Percentiles rank a stretch among this genome's conserved stretches.
Evolutionary conservation across 2,113 vertebrate genomes (phyloP).

Genomic region (Carlito syrichta): DNA sequence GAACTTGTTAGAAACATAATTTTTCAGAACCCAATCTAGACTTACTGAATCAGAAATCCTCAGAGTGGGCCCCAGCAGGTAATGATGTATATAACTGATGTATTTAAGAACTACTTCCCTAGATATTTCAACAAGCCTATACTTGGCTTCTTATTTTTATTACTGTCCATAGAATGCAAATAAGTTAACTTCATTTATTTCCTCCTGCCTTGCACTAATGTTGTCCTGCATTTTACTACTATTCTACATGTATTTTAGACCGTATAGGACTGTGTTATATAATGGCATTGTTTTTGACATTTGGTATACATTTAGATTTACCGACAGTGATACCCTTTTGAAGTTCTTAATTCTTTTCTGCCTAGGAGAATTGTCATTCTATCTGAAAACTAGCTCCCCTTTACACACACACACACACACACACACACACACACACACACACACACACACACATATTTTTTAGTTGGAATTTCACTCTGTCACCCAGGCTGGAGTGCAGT

Average conservation of each 20-base stretch:
- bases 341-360: not conserved
- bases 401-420: no score
- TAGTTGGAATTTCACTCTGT: no score
- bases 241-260: not conserved
- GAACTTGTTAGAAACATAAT: not conserved
- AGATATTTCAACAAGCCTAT: not conserved
- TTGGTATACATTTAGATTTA: not conserved
- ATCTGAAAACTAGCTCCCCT: not conserved
- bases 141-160: not conserved
- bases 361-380: not conserved
- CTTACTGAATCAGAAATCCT: not conserved
- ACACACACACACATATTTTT: no score
- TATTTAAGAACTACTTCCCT: not conserved
- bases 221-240: not conserved
- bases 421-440: no score
- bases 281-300: not conserved
- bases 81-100: not conserved
- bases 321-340: not conserved
- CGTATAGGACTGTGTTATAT: not conserved
- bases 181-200: not conserved
- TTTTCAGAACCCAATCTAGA: not conserved
- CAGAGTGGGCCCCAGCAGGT: not conserved
- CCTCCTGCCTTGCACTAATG: not conserved
- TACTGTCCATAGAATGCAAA: not conserved
- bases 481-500: no score